Conservation (phyloP, 2,113 vertebrate species). For the Pseudorectes ferrugineus region DNA sequence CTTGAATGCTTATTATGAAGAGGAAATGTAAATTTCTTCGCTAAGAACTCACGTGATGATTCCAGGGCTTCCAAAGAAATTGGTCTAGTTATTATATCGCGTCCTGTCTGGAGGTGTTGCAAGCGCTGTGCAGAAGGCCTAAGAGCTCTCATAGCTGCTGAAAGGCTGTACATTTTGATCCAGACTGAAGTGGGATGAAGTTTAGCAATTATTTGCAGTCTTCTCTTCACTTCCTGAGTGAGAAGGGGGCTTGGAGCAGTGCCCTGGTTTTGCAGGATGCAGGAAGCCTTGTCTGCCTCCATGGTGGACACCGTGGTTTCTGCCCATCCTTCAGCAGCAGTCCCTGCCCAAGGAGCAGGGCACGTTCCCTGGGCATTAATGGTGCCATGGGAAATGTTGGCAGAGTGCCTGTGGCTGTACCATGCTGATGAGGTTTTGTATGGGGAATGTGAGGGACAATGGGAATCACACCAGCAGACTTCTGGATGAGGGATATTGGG, state of each 20-base stretch:
- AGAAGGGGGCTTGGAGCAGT: neutral
- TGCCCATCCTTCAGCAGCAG: accelerated
- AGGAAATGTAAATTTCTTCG: neutral
- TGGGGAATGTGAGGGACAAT: neutral
- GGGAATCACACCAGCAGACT: neutral
- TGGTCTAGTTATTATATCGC: neutral
- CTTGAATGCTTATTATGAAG: neutral
- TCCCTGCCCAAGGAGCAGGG: accelerated
- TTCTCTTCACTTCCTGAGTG: neutral
- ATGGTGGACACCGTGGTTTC: neutral
- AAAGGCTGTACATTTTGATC: neutral
- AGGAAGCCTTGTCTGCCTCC: neutral
- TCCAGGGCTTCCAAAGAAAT: neutral
- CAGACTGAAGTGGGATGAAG: neutral
- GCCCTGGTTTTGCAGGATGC: neutral
- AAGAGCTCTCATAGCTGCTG: neutral
- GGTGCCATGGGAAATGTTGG: neutral
- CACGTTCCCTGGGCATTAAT: neutral
- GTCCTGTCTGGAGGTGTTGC: neutral
- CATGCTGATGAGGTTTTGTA: neutral
- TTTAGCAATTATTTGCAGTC: neutral
- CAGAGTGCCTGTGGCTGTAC: neutral
- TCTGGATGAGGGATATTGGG: neutral
- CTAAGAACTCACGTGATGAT: neutral
- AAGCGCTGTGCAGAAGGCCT: neutral